Conservation (phyloP, 1,140 invertebrate genomes). For the Orchestia grillus region DNA sequence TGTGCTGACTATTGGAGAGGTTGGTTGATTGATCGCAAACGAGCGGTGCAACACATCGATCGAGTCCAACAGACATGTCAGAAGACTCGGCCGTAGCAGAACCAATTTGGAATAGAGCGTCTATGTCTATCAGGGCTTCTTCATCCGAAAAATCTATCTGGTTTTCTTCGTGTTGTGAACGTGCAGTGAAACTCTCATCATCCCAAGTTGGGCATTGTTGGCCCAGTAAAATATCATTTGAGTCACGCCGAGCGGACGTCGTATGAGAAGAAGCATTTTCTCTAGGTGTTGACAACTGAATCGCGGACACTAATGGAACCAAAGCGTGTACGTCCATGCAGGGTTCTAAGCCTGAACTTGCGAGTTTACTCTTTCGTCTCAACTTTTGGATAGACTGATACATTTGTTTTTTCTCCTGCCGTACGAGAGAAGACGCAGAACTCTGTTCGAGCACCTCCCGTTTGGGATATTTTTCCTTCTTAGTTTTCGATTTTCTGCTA, state of each 20-base stretch:
- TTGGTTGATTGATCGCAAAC: background rate
- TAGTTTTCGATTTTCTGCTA: background rate
- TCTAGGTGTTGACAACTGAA: background rate
- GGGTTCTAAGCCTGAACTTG: background rate
- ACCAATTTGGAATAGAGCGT: background rate
- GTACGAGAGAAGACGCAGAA: background rate
- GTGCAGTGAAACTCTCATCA: background rate
- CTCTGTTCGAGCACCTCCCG: background rate
- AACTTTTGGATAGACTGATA: constrained; percentile 36
- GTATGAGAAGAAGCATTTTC: background rate
- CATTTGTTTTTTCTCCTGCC: constrained; percentile 27
- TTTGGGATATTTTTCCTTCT: background rate
- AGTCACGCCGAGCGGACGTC: background rate
- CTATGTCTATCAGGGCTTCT: background rate
- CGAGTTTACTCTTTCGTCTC: background rate
- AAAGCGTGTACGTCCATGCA: background rate
- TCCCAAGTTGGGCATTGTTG: background rate
- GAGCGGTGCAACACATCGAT: background rate
- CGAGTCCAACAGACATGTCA: background rate
- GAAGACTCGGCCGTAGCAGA: background rate
- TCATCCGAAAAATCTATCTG: background rate
- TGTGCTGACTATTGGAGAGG: background rate
- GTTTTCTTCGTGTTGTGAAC: background rate
- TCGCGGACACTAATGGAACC: background rate
- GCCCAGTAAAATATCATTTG: background rate